Percentiles rank a stretch among this genome's conserved stretches.
These are phyloP conservation scores for Thecophora atra DNA, from an alignment of 2,888 invertebrate genomes.

Conservation along the genomic window DNA sequence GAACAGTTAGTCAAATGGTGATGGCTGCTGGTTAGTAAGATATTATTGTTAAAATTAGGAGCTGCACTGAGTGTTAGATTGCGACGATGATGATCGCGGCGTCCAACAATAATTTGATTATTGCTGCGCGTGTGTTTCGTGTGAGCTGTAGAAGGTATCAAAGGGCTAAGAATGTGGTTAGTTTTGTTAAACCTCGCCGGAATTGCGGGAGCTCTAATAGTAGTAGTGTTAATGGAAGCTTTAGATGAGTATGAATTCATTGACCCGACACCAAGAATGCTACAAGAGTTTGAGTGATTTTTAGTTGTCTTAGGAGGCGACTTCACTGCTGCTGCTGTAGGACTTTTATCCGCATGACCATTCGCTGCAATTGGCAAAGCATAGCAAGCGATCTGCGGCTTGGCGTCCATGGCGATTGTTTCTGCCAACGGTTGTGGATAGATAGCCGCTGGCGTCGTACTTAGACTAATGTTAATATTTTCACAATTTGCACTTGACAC, in stretches of 20 bases:
- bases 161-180: constrained; percentile 15
- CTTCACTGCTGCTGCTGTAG: constrained; percentile 47
- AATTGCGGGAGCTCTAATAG: neutral
- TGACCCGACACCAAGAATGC: constrained; percentile 17
- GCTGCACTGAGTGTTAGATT: constrained; percentile 46
- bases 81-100: constrained; percentile 47
- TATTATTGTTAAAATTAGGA: constrained; percentile 35
- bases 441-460: constrained; percentile 47
- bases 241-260: constrained; percentile 7
- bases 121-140: constrained; percentile 11
- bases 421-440: constrained; percentile 51
- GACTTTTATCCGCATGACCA: constrained; percentile 55
- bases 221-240: constrained; percentile 8
- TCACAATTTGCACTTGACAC: constrained; percentile 40
- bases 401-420: constrained; percentile 44
- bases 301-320: neutral
- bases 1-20: constrained; percentile 36
- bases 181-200: constrained; percentile 20
- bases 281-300: constrained; percentile 4
- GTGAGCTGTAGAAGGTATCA: constrained; percentile 11
- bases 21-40: constrained; percentile 42
- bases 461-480: constrained; percentile 34
- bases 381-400: constrained; percentile 56
- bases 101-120: constrained; percentile 36
- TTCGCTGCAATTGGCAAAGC: constrained; percentile 54